These are phyloP conservation scores for Dromiciops gliroides DNA, from an alignment of 2,113 vertebrate genomes.

Conservation along the genomic window DNA sequence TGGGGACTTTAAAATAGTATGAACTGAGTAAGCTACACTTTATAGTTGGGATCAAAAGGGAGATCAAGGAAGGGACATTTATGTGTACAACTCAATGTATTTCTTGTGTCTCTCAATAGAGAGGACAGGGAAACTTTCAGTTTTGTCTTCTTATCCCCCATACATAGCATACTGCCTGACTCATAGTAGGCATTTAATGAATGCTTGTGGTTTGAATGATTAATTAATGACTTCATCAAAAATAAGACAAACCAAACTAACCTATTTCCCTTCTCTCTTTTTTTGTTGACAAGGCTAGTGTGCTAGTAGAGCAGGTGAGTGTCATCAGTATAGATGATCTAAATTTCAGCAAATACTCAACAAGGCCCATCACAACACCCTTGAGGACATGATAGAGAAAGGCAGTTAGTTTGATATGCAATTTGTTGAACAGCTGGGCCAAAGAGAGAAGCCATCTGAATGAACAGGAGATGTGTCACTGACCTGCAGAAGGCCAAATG, in stretches of 20 bases:
- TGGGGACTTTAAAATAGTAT: not conserved
- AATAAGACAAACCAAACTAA: not conserved
- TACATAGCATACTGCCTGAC: not conserved
- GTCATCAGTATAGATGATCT: not conserved
- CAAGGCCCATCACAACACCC: not conserved
- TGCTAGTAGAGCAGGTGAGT: not conserved
- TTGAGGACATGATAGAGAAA: not conserved
- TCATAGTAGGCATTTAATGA: not conserved
- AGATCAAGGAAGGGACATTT: not conserved
- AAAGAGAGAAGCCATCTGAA: not conserved
- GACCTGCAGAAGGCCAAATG: not conserved
- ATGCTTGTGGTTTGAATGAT: not conserved
- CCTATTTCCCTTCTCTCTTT: not conserved
- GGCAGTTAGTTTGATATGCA: not conserved
- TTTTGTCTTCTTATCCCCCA: not conserved
- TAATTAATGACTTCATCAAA: not conserved
- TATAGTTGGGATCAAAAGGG: not conserved
- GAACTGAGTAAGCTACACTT: not conserved
- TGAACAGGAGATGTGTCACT: not conserved
- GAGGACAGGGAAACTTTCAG: not conserved
- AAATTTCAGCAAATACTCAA: not conserved
- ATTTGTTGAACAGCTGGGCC: not conserved
- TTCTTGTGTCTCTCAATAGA: not conserved
- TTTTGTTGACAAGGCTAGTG: not conserved
- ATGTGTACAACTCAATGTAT: not conserved